Conservation (phyloP, 2,797 vertebrate species). For the Phylloscopus collybita region DNA sequence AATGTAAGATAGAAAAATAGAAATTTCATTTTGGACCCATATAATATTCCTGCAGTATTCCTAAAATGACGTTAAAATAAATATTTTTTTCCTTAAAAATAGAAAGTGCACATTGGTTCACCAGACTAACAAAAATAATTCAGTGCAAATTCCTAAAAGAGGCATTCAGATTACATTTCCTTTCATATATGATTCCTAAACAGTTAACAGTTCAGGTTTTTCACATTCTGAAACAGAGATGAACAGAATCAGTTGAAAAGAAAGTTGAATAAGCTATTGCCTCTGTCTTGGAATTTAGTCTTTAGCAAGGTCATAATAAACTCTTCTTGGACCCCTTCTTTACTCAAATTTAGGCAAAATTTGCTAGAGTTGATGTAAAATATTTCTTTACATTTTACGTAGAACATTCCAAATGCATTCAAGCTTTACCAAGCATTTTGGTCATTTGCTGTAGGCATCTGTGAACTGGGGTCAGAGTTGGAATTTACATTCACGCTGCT, state of each 20-base stretch:
- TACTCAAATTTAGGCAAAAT: background rate
- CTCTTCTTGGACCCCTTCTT: background rate
- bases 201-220: background rate
- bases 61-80: background rate
- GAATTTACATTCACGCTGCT: background rate
- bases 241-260: background rate
- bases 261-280: background rate
- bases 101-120: background rate
- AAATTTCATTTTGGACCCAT: background rate
- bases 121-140: background rate
- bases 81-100: background rate
- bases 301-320: background rate
- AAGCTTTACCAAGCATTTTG: background rate
- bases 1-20: constrained; percentile 33
- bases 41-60: background rate
- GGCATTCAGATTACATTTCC: background rate
- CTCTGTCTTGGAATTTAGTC: background rate
- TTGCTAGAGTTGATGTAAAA: background rate
- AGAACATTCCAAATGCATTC: background rate
- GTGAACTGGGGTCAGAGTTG: background rate
- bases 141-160: background rate
- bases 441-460: background rate
- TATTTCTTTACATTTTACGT: background rate
- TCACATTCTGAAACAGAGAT: background rate
- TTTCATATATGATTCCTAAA: background rate